Conservation (phyloP, 1,140 invertebrate genomes). For the Fopius arisanus region DNA sequence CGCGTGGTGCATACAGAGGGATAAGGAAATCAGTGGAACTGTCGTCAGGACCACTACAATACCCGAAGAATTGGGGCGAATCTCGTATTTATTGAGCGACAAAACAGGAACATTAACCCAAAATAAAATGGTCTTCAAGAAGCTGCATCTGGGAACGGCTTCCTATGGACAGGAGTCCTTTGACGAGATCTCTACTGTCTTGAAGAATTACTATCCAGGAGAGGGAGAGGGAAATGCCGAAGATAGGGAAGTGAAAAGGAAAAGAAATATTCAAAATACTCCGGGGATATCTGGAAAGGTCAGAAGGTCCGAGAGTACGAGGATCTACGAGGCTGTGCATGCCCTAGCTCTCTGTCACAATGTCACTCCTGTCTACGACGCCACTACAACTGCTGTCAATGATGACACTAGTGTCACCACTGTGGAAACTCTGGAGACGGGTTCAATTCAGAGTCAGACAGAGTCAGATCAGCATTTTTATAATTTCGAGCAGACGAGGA, state of each 20-base stretch:
- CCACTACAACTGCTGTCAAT: slow-evolving; percentile 45
- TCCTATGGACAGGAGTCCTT: slow-evolving; percentile 89
- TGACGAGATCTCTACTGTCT: slow-evolving; percentile 72
- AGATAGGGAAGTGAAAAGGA: slow-evolving; percentile 27
- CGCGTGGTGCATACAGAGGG: slow-evolving; percentile 94
- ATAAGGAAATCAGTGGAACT: slow-evolving; percentile 91
- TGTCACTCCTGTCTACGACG: slow-evolving; percentile 96
- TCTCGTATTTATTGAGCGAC: slow-evolving; percentile 94
- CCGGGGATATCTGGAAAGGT: slow-evolving; percentile 60
- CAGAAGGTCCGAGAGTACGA: slow-evolving; percentile 75
- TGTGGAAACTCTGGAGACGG: slow-evolving; percentile 55
- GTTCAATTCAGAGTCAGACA: slow-evolving; percentile 67
- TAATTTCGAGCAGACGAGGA: slow-evolving; percentile 53
- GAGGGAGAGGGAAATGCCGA: slow-evolving; percentile 48
- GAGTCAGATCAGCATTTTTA: slow-evolving; percentile 73
- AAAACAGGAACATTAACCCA: slow-evolving; percentile 99
- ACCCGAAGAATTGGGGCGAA: slow-evolving; percentile 96
- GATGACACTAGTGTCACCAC: slow-evolving; percentile 53
- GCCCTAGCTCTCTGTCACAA: slow-evolving; percentile 98
- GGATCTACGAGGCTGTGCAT: slow-evolving; percentile 90
- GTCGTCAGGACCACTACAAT: slow-evolving; percentile 99
- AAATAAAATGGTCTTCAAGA: slow-evolving; percentile 99
- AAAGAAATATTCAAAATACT: slow-evolving; percentile 35
- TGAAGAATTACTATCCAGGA: slow-evolving; percentile 59
- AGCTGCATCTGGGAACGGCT: slow-evolving; percentile 89